Base-by-base conservation (phyloP, 2,888 invertebrate genomes). In the Nemurella pictetii region DNA sequence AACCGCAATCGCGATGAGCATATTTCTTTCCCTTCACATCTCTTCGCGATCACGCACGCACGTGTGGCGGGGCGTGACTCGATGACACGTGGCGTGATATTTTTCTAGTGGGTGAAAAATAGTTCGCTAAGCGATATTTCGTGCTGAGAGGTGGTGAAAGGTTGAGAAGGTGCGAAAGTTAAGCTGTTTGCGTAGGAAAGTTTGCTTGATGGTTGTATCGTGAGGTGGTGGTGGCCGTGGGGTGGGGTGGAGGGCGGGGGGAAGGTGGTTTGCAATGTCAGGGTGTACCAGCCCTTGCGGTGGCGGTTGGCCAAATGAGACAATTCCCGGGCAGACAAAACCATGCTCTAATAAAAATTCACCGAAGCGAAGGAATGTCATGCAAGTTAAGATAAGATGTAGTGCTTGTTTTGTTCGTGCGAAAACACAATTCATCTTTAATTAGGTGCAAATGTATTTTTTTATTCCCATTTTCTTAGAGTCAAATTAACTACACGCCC, bases 111-210 rank as follows among this genome's bases (percentile, higher is more conserved):
- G 55, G 55, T 55, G 55, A 55, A 55, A 55, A 55, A 55, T 55
- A 55, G 55, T 28, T 75, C 28, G 9, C 75, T 75, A 75, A 75
- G 28, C 75, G 75, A 75, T 75, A 75, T 75, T 75, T 75, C 75
- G 75, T 75, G 75, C 75, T 75, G 27, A 25, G 9, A 9, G 32
- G 9, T 32, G 32, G 32, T 32, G 32, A 55, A 55, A 55, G 9
- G 55, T 55, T 55, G 55, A 7, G 9, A 20, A 55, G 55, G 55
- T 55, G 55, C 9, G 9, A 55, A 75, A 28, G 26, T 75, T 75
- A 75, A 75, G 75, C 75, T 75, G 75, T 75, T 26, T 75, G 75
- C 26, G 25, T 75, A 75, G 26, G 75, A 26, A 28, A 75, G 75
- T 75, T 28, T 75, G 75, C 4, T 25, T 28, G n/a, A n/a, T n/a